These are phyloP conservation scores for Mesocentrotus franciscanus DNA, from an alignment of 53 echinoderm and acorn worm genomes.

Conservation along the genomic window DNA sequence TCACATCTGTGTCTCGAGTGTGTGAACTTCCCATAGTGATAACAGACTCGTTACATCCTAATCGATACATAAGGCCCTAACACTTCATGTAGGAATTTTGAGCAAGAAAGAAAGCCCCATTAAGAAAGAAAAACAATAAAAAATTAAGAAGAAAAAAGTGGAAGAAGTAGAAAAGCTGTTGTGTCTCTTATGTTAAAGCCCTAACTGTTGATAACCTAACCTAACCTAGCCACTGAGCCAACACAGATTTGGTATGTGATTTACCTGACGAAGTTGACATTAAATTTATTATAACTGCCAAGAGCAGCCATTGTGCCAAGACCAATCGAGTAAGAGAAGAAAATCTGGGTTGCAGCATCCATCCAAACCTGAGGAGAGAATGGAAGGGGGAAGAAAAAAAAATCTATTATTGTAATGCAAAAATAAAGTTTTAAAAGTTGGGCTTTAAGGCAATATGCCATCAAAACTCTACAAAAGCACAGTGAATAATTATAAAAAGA, in stretches of 20 bases:
- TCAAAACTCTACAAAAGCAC: too few species aligned
- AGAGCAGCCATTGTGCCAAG: slow-evolving; percentile 59
- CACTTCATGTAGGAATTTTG: not conserved
- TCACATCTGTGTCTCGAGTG: slow-evolving; percentile 38
- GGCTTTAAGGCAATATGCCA: too few species aligned
- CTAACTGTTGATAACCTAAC: not conserved
- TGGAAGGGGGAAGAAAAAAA: not conserved
- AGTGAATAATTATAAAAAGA: not conserved
- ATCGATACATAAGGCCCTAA: not conserved
- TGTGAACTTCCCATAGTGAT: slow-evolving; percentile 46
- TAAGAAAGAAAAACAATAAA: not conserved
- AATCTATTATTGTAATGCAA: not conserved
- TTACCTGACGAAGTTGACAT: slow-evolving; percentile 65
- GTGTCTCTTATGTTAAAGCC: not conserved
- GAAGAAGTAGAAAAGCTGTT: not conserved
- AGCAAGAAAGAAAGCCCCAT: not conserved
- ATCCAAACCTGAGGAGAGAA: slow-evolving; percentile 46
- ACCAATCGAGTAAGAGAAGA: slow-evolving; percentile 62
- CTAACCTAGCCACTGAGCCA: slow-evolving; percentile 18
- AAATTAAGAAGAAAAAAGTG: not conserved
- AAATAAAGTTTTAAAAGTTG: too few species aligned
- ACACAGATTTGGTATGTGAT: not conserved
- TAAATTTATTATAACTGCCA: slow-evolving; percentile 63
- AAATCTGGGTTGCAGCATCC: slow-evolving; percentile 68
- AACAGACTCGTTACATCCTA: not conserved